These are phyloP conservation scores for Peribatodes rhomboidaria DNA, from an alignment of 2,888 invertebrate genomes.

Conservation along the genomic window DNA sequence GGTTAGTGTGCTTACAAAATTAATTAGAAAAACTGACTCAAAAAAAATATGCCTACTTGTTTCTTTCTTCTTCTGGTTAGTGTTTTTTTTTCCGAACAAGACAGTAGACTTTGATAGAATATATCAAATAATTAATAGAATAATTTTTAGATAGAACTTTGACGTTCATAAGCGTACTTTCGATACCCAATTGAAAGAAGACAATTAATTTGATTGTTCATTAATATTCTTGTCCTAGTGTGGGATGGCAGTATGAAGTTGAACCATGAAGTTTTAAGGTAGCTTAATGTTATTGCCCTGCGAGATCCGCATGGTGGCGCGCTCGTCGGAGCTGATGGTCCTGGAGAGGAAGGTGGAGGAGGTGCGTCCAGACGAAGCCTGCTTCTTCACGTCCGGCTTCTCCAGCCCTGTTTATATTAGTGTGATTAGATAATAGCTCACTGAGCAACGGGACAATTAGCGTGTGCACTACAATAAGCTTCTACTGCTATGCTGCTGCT, in stretches of 20 bases:
- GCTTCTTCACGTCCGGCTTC: constrained; percentile 76
- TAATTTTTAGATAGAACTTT: no score
- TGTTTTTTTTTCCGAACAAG: no score
- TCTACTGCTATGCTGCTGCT: not conserved
- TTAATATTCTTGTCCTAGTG: constrained; percentile 1
- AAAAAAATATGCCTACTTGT: no score
- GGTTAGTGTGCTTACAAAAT: no score
- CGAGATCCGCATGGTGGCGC: constrained; percentile 67
- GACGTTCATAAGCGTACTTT: no score
- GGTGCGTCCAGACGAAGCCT: constrained; percentile 72
- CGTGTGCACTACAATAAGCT: constrained; percentile 12
- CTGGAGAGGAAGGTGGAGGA: constrained; percentile 80
- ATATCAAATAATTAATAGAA: no score
- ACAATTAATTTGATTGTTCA: no score
- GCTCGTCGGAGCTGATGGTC: constrained; percentile 77
- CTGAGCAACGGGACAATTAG: constrained; percentile 15
- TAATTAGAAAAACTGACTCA: no score
- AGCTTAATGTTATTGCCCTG: constrained; percentile 67
- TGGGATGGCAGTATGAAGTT: constrained; percentile 13
- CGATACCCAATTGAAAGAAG: no score
- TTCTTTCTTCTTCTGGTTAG: no score
- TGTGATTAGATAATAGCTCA: constrained; percentile 63
- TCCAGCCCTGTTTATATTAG: constrained; percentile 79
- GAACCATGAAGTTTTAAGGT: no score
- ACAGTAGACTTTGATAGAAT: no score